Base-by-base conservation (phyloP, 2,888 invertebrate species). In the Agrochola lota region DNA sequence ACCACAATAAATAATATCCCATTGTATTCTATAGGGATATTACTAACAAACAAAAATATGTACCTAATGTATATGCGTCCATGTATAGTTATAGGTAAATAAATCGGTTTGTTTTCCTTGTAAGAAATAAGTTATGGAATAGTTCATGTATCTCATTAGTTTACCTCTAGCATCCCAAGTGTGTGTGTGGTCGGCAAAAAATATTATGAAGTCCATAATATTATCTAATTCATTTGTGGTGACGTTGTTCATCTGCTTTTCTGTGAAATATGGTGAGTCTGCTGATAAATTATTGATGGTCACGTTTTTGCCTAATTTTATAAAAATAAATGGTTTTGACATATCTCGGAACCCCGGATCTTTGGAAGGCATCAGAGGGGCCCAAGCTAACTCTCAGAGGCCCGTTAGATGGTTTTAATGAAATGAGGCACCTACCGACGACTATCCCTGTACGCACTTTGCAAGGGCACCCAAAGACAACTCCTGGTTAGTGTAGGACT, bases 261-360 rank as follows among this genome's bases (percentile, higher is more conserved):
- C 20, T 52, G 52, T 55, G n/a, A 43, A 63, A 55, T 11, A 43
- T 78, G 75, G 78, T 75, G n/a, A 75, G 78, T 52, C 15, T 15
- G 15, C 46, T 49, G 23, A 55, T 55, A 23, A 55, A 55, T 23
- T 23, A 9, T 20, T 52, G 20, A 55, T 55, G 23, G 23, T 55
- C 9, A 55, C 55, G 1, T 55, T 23, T 55, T 55, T 55, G 23
- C 23, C 23, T 3, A 5, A 46, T 46, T 46, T 46, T 46, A 46
- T 15, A 12, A 46, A 46, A 8, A 43, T 43, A 43, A n/a, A n/a
- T 43, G 11, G 9, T 9, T 43, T 11, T 43, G 43, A 11, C 43
- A 43, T 43, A 43, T 43, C 2, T 11, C 43, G 43, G 43, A 1
- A 43, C 43, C 0, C 43, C 43, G 43, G 43, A 11, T 9, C 43